Percentiles rank a stretch among this genome's conserved stretches.
Conservation (phyloP, 1,140 invertebrate genomes). For the Rhagoletis zephyria region DNA sequence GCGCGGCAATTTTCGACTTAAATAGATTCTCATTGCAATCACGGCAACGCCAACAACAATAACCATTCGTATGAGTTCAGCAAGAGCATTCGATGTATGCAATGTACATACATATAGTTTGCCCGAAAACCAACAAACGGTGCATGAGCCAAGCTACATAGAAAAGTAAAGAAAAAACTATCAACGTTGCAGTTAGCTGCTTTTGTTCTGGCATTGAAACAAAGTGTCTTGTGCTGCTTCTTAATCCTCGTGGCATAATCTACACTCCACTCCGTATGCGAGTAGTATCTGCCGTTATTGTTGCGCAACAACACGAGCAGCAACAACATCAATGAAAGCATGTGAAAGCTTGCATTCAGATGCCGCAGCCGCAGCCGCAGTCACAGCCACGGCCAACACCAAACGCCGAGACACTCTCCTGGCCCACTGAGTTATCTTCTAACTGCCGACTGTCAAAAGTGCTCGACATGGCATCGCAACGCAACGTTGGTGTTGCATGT, state of each 20-base stretch:
- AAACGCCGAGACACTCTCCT: background rate
- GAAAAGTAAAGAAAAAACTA: background rate
- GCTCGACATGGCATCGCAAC: conserved; percentile 38
- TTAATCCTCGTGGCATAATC: background rate
- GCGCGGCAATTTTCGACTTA: background rate
- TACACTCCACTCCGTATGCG: background rate
- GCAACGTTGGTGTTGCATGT: conserved; percentile 41
- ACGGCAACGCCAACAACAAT: background rate
- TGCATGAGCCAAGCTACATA: background rate
- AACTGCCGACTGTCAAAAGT: conserved; percentile 43
- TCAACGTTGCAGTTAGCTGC: no score
- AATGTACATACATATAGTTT: background rate
- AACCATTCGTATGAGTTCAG: background rate
- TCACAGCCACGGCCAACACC: background rate
- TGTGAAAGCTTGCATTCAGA: conserved; percentile 15
- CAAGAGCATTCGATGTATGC: conserved; percentile 13
- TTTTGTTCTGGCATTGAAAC: background rate
- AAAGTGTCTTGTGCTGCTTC: background rate
- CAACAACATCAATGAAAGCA: conserved; percentile 26
- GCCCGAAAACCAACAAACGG: conserved; percentile 21
- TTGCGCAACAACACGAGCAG: background rate
- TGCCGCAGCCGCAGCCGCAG: background rate
- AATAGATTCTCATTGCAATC: conserved; percentile 17
- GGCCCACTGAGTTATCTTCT: background rate
- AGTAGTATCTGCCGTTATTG: conserved; percentile 8